Conservation (phyloP, 2,113 vertebrate species). For the Gadus chalcogrammus region DNA sequence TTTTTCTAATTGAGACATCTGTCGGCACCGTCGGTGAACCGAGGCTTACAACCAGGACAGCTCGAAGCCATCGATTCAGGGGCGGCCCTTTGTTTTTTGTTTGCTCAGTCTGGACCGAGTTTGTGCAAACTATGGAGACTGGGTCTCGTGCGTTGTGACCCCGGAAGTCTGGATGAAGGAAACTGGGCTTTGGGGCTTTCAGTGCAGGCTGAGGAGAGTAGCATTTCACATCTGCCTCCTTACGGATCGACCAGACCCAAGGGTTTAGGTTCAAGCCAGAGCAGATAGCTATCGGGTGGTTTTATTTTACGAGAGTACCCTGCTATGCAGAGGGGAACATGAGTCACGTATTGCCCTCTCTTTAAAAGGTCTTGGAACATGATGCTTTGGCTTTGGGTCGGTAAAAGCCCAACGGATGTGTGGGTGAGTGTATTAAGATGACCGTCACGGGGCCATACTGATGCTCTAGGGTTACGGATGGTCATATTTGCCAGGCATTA, state of each 20-base stretch:
- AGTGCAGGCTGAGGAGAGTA: conserved; percentile 51
- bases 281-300: conserved; percentile 40
- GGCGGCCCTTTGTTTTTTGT: too few relatives aligned
- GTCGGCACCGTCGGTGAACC: too few relatives aligned
- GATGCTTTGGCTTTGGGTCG: conserved; percentile 8
- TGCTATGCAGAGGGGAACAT: conserved; percentile 57
- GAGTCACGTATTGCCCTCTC: conserved; percentile 46
- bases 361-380: conserved; percentile 25
- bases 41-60: too few relatives aligned
- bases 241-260: conserved; percentile 50
- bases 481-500: conserved; percentile 71
- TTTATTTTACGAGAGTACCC: conserved; percentile 43
- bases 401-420: conserved; percentile 37
- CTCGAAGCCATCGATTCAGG: too few relatives aligned
- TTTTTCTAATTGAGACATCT: background rate
- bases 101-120: too few relatives aligned
- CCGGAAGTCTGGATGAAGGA: conserved; percentile 56
- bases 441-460: too few relatives aligned
- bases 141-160: background rate
- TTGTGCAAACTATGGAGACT: too few relatives aligned
- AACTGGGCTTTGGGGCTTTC: conserved; percentile 26
- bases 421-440: conserved; percentile 21
- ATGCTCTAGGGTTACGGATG: conserved; percentile 49
- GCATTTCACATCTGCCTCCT: conserved; percentile 60
- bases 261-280: conserved; percentile 53